These are phyloP conservation scores for Dasyornis broadbenti DNA, from an alignment of 2,113 vertebrate genomes.

Conservation along the genomic window DNA sequence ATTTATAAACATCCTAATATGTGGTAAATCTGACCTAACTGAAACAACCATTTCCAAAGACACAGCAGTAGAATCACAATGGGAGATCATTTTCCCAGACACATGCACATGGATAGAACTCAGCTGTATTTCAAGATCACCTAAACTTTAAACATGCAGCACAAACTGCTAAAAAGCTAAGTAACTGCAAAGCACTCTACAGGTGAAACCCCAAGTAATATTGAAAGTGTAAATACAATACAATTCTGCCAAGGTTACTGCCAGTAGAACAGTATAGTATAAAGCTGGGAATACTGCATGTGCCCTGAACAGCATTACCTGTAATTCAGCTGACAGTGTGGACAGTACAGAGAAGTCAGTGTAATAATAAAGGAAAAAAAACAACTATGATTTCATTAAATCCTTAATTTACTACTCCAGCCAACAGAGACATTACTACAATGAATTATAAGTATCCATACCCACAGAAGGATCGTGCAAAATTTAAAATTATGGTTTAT, in stretches of 20 bases:
- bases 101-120: not conserved
- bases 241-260: not conserved
- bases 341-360: not conserved
- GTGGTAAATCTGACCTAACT: not conserved
- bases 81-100: not conserved
- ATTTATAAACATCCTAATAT: not conserved
- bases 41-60: not conserved
- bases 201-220: not conserved
- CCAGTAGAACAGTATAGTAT: not conserved
- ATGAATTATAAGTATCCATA: not conserved
- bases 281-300: not conserved
- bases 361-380: not conserved
- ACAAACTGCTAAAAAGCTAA: not conserved
- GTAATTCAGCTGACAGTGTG: not conserved
- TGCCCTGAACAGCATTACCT: not conserved
- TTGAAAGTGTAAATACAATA: not conserved
- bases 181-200: not conserved
- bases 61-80: not conserved
- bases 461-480: not conserved
- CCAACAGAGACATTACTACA: not conserved
- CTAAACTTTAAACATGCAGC: not conserved
- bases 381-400: not conserved
- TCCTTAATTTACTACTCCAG: not conserved
- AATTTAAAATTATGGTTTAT: not conserved
- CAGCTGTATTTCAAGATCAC: not conserved